These are phyloP conservation scores for Frankliniella fusca DNA, from an alignment of 2,888 invertebrate genomes.

Conservation along the genomic window DNA sequence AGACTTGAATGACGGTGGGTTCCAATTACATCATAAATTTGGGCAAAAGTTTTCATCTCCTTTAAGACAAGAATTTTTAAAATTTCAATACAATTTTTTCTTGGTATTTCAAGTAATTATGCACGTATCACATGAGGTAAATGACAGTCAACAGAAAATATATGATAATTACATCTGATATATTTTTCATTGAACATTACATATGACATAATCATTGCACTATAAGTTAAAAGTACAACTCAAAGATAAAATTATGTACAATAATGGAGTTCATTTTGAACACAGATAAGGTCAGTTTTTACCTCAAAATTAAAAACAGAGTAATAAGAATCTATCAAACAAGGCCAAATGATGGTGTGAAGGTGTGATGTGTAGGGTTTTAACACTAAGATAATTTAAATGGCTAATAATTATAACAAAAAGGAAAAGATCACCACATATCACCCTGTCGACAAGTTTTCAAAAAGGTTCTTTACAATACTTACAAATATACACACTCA, in stretches of 20 bases:
- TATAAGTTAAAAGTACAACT: background rate
- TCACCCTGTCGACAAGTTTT: background rate
- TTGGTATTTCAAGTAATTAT: background rate
- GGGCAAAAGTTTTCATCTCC: background rate
- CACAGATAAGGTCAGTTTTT: too few species aligned
- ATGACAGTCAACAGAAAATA: background rate
- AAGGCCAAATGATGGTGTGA: background rate
- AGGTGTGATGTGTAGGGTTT: too few species aligned
- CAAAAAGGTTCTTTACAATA: background rate
- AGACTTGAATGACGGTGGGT: conserved; percentile 1
- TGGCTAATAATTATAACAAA: background rate
- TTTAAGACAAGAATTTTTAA: background rate
- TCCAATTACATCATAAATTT: background rate
- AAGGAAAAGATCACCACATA: background rate
- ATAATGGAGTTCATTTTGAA: background rate
- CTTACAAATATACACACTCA: conserved; percentile 8
- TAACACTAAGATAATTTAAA: background rate
- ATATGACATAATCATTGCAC: background rate
- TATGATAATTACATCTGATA: background rate
- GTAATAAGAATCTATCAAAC: background rate
- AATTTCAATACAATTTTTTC: background rate
- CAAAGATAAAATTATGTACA: background rate
- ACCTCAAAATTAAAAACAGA: background rate
- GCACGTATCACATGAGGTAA: background rate
- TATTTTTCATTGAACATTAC: background rate